Evolutionary conservation across 92 coral and sea anemone species (phyloP), one percentile per base, ranked within the genome.

Genomic region (Nematostella vectensis): DNA sequence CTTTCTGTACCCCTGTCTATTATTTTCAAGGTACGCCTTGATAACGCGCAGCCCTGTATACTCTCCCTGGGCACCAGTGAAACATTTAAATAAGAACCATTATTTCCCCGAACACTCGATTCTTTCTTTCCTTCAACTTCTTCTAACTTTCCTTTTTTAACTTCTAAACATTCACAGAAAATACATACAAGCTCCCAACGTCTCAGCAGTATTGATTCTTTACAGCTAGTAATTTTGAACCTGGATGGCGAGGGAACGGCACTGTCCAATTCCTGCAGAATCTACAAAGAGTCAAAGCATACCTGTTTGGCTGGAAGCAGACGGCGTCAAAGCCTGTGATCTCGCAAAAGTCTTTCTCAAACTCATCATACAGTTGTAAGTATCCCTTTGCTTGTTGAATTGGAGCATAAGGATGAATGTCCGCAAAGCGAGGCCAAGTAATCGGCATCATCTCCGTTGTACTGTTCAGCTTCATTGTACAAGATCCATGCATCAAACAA

Each of bases 51-150:
- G 59, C 0, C 98, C 98, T 3, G 98, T 54, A 33, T 81, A 91
- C 68, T 91, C 98, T 8, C 98, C 98, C 63, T 91, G 98, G 29
- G 98, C 98, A n/a, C 98, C 98, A 63, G 95, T 91, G 55, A 27
- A n/a, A n/a, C n/a, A n/a, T n/a, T n/a, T n/a, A n/a, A n/a, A n/a
- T n/a, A n/a, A n/a, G n/a, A n/a, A n/a, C n/a, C n/a, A n/a, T n/a
- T n/a, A n/a, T n/a, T n/a, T n/a, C 25, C 69, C n/a, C n/a, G n/a
- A n/a, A n/a, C n/a, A n/a, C n/a, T n/a, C n/a, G 36, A 1, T 27
- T 3, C n/a, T n/a, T n/a, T n/a, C n/a, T n/a, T n/a, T n/a, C n/a
- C n/a, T n/a, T n/a, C n/a, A n/a, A n/a, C n/a, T n/a, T n/a, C n/a
- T n/a, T n/a, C n/a, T n/a, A n/a, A n/a, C n/a, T n/a, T n/a, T n/a